Conservation (phyloP, 1,140 invertebrate genomes). For the Sogatella furcifera region DNA sequence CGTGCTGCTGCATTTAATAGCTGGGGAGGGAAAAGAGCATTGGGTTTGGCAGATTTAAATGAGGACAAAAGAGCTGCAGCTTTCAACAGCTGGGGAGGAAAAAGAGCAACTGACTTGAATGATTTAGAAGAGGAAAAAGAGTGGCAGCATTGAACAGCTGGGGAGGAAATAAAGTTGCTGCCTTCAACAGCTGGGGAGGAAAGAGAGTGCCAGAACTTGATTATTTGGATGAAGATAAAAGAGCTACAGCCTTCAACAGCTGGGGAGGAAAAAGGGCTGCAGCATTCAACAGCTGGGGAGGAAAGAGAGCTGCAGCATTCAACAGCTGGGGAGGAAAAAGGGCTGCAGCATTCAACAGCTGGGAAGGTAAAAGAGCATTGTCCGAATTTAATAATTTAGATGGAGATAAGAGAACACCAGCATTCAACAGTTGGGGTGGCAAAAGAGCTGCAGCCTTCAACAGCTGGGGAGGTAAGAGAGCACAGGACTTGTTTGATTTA, state of each 20-base stretch:
- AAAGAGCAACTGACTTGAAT: constrained; percentile 15
- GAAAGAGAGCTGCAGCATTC: background rate
- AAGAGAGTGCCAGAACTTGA: too few relatives aligned
- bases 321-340: constrained; percentile 21
- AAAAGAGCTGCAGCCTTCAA: constrained; percentile 21
- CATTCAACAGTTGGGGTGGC: constrained; percentile 22
- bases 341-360: constrained; percentile 18
- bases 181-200: too few relatives aligned
- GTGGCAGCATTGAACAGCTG: too few relatives aligned
- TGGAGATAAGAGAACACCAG: constrained; percentile 14
- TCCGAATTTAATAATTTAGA: background rate
- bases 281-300: background rate
- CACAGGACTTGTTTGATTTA: background rate
- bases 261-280: constrained; percentile 9
- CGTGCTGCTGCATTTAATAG: constrained; percentile 21
- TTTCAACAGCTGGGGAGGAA: constrained; percentile 14
- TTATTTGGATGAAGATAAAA: background rate
- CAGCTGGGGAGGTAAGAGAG: constrained; percentile 16
- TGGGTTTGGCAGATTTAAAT: constrained; percentile 12
- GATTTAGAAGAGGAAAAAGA: background rate
- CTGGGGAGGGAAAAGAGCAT: constrained; percentile 14
- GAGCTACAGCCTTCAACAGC: background rate
- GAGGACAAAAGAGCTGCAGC: constrained; percentile 24
- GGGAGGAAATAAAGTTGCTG: too few relatives aligned
- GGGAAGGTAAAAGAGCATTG: constrained; percentile 19